These are phyloP conservation scores for Aulostomus chinensis DNA, from an alignment of 2,797 vertebrate genomes.

Conservation along the genomic window DNA sequence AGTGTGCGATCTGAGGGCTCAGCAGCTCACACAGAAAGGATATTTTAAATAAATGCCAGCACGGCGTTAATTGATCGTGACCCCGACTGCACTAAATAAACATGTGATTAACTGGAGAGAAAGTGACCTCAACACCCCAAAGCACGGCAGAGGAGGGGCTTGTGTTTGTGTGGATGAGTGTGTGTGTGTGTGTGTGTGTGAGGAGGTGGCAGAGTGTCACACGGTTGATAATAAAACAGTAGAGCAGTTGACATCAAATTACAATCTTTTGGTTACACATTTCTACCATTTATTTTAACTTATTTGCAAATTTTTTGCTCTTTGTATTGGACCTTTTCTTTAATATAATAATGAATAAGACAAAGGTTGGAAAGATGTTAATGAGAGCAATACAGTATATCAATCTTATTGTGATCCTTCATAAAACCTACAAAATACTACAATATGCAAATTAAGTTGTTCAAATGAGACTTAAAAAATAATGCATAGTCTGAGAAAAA, in stretches of 20 bases:
- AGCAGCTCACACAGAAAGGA: conserved; percentile 67
- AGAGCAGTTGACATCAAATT: too few relatives aligned
- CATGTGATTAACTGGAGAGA: conserved; percentile 75
- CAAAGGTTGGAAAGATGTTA: too few relatives aligned
- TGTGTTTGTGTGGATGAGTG: conserved; percentile 20
- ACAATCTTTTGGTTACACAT: too few relatives aligned
- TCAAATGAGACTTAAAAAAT: background rate
- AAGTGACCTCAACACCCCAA: conserved; percentile 66
- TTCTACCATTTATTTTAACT: too few relatives aligned
- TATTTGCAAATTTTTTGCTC: too few relatives aligned
- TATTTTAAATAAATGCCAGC: conserved; percentile 77
- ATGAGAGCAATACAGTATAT: too few relatives aligned
- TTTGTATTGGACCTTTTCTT: too few relatives aligned
- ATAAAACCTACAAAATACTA: background rate
- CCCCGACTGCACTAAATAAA: conserved; percentile 76
- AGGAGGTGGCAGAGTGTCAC: background rate
- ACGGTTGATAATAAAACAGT: conserved; percentile 26
- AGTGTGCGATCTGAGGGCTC: conserved; percentile 53
- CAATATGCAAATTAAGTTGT: background rate
- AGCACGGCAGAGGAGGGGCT: conserved; percentile 47
- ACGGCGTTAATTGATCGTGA: conserved; percentile 77
- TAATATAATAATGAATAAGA: too few relatives aligned
- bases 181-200: conserved; percentile 13
- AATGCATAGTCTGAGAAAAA: too few relatives aligned
- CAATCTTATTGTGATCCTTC: too few relatives aligned